Percentiles rank a stretch among this genome's conserved stretches.
Evolutionary conservation across 2,797 vertebrate species (phyloP).

Genomic region (Vultur gryphus): DNA sequence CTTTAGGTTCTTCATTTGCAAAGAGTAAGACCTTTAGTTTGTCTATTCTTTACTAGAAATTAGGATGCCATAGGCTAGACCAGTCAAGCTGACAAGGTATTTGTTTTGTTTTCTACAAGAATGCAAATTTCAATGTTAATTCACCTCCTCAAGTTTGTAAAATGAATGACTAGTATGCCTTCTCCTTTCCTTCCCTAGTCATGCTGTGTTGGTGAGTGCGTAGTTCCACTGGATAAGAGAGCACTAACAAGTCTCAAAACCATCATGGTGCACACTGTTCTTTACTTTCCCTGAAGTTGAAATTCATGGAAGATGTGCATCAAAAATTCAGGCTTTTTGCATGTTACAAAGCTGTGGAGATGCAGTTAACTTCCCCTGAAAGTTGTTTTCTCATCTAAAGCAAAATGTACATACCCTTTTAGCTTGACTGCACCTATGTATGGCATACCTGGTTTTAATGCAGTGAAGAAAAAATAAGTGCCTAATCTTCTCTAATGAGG

Average conservation of each 20-base stretch:
- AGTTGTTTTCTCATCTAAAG: not conserved
- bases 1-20: not conserved
- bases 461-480: not conserved
- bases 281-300: not conserved
- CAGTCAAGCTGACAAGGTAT: not conserved
- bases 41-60: not conserved
- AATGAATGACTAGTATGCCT: not conserved
- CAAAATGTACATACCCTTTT: not conserved
- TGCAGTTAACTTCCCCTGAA: not conserved
- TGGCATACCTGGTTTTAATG: not conserved
- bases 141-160: not conserved
- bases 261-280: not conserved
- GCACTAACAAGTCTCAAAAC: not conserved
- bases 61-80: not conserved
- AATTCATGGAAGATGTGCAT: not conserved
- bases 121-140: not conserved
- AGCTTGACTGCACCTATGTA: not conserved
- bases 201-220: not conserved
- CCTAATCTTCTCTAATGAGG: slow-evolving; percentile 30
- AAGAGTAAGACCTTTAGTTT: not conserved
- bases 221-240: not conserved
- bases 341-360: not conserved
- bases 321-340: not conserved
- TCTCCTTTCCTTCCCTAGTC: not conserved
- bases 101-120: not conserved